Conservation (phyloP, 2,113 vertebrate genomes). For the Anhinga rufa region DNA sequence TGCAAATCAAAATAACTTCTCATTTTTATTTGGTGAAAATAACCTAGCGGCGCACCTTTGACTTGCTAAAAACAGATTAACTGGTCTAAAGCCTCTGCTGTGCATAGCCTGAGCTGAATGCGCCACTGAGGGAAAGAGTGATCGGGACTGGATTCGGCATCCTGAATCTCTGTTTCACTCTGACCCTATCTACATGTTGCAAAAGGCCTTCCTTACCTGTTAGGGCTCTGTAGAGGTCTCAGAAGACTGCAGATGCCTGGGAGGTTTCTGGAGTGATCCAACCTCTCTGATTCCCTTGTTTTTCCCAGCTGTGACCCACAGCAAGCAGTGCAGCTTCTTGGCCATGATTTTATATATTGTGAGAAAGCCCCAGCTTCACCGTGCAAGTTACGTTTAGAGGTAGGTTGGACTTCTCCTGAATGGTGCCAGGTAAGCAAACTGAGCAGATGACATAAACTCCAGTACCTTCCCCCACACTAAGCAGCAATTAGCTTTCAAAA, state of each 20-base stretch:
- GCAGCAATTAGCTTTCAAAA: background rate
- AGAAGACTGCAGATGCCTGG: accelerated
- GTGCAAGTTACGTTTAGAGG: accelerated
- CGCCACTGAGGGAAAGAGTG: background rate
- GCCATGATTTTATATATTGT: background rate
- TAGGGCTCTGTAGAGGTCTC: background rate
- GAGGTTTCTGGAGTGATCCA: background rate
- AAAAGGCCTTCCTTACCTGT: background rate
- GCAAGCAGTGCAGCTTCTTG: accelerated
- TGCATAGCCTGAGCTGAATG: background rate
- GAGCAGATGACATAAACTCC: background rate
- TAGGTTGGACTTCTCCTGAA: background rate
- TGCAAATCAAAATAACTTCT: background rate
- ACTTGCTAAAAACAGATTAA: background rate
- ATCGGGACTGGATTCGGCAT: background rate
- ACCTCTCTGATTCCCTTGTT: background rate
- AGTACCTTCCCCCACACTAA: background rate
- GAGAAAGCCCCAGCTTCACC: background rate
- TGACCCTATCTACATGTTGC: background rate
- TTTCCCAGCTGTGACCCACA: background rate
- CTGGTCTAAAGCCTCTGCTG: background rate
- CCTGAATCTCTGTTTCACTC: background rate
- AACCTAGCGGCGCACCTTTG: background rate
- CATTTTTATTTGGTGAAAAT: background rate
- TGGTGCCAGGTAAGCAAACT: background rate